These are phyloP conservation scores for Emydura subglobosa DNA, from an alignment of 2,113 vertebrate species.

Conservation along the genomic window DNA sequence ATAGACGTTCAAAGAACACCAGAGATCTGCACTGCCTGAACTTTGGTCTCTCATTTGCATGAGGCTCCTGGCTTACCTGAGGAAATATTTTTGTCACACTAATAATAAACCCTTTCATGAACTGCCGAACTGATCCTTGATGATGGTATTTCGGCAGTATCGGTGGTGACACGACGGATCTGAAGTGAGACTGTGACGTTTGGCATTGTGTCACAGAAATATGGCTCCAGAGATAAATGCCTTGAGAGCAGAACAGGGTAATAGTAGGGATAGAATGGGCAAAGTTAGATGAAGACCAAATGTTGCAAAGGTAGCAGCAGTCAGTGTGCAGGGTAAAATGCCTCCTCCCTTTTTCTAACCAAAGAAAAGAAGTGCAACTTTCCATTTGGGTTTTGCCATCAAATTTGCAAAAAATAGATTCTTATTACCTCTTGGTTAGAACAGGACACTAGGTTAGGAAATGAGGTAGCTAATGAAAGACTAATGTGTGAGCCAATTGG, in stretches of 20 bases:
- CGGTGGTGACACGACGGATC: neutral
- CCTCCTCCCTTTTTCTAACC: neutral
- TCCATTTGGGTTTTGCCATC: rapidly evolving
- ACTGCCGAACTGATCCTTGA: neutral
- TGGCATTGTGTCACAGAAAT: rapidly evolving
- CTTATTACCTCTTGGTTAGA: neutral
- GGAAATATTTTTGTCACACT: neutral
- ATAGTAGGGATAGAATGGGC: neutral
- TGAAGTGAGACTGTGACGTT: neutral
- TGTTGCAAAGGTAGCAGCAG: neutral
- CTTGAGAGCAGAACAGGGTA: neutral
- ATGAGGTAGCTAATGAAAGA: neutral
- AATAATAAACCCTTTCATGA: neutral
- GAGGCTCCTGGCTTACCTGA: neutral
- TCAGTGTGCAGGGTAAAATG: neutral
- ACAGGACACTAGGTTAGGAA: neutral
- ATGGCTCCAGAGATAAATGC: neutral
- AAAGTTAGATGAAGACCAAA: neutral
- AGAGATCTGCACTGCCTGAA: neutral
- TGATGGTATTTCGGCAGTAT: neutral
- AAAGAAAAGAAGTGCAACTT: neutral
- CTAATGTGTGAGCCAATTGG: neutral
- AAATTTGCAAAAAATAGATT: neutral
- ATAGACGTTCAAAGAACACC: neutral
- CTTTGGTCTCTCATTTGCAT: neutral